Evolutionary conservation across 1,140 invertebrate species (phyloP), one percentile per base, ranked within the genome.

Genomic region (Drosophila trapezifrons): DNA sequence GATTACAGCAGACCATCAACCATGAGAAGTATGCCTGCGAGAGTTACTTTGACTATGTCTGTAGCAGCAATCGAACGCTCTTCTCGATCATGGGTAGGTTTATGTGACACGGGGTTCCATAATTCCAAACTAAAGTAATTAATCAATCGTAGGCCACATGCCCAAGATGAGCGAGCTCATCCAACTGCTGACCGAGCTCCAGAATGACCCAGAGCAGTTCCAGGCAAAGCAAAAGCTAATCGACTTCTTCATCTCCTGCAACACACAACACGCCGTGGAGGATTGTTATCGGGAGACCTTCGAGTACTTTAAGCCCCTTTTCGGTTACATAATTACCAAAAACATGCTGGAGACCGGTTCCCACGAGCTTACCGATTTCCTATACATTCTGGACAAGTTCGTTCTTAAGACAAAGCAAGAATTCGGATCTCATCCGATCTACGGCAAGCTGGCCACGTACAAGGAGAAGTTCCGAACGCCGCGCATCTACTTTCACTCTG

Each of bases 251-350:
- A 81, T 91, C 0, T 91, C 90, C 6, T 91, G 90, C 59, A 90
- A 90, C 45, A 64, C 52, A 0, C 43, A 70, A 0, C 90, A 83
- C 29, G 52, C 65, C 3, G 25, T 91, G 29, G 86, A 91, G n/a
- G 90, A 91, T 38, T 91, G 90, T 22, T 91, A 91, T 65, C 84
- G 87, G 1, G 78, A 91, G 57, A 78, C 84, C 2, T 91, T 90
- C n/a, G 87, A 90, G 43, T 91, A 84, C 43, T 91, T 91, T 12
- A 90, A 81, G 47, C 90, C 90, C 2, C 38, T 91, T 0, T 91
- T 91, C 9, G 90, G 87, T 12, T 91, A 90, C 40, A 90, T 91
- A 4, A 76, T 91, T 3, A 90, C 72, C 20, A 90, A 86, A 27
- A 78, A 91, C n/a, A 6, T 90, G 7, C 43, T 76, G 7, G 60